Percentiles rank a stretch among this genome's conserved stretches.
Evolutionary conservation across 2,113 vertebrate genomes (phyloP).

Genomic region (Eretmochelys imbricata): DNA sequence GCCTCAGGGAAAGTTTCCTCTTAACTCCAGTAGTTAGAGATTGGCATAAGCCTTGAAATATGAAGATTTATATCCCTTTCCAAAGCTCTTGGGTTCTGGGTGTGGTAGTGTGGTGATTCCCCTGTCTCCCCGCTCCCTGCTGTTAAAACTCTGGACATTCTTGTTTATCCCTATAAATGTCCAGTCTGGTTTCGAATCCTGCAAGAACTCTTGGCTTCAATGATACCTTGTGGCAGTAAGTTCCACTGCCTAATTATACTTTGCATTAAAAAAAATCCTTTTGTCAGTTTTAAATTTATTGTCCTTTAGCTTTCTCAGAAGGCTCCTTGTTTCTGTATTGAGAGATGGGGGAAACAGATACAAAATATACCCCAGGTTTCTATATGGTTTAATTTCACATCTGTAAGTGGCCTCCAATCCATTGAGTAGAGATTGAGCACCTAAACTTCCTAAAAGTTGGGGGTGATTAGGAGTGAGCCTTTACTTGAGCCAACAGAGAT

Average conservation of each 20-base stretch:
- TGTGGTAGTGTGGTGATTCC: accelerated
- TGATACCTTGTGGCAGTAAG: background rate
- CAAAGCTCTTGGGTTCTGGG: background rate
- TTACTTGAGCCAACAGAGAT: background rate
- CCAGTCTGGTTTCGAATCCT: background rate
- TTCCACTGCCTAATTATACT: background rate
- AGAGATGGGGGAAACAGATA: background rate
- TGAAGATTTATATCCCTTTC: background rate
- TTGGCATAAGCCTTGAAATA: background rate
- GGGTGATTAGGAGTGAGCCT: background rate
- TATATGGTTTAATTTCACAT: background rate
- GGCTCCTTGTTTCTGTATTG: background rate
- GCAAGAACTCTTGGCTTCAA: background rate
- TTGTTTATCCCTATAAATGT: background rate
- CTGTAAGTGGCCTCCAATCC: background rate
- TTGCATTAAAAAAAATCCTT: background rate
- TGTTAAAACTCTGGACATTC: accelerated
- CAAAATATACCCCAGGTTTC: background rate
- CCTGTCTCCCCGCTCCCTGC: no score
- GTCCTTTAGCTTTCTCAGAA: background rate
- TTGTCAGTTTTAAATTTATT: background rate
- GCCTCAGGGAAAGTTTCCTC: background rate
- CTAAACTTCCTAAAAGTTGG: background rate
- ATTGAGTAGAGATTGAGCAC: background rate
- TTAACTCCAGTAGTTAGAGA: background rate